Base-by-base conservation (phyloP, 2,888 invertebrate species). In the Acleris holmiana region DNA sequence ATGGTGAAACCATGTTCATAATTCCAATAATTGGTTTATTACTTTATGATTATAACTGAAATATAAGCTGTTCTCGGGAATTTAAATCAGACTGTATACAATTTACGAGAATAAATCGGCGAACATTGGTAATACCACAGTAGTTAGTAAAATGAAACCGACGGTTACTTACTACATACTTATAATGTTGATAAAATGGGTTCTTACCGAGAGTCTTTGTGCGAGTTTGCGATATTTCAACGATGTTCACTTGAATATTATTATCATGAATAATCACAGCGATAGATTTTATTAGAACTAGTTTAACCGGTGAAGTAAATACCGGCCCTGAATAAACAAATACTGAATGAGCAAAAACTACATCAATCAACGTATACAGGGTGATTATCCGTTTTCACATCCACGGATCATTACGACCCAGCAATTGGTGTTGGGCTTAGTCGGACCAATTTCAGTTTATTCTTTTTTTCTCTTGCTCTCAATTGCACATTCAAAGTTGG, bases 401-500 rank as follows among this genome's bases (percentile, higher is more conserved):
- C 46, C 59, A 65, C 59, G 60, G 60, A 50, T 65, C 65, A 65
- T 65, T 65, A 65, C 48, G 55, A 55, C 10, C 60, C 29, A 48
- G 50, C 64, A 65, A 60, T 65, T 65, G 59, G 54, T 64, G 64
- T 60, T 23, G 44, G 55, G 59, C 44, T 60, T 46, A 55, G 55
- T 18, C 60, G 59, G 49, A 35, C 29, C 63, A 64, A 68, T 69
- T 67, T 66, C 61, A 65, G 67, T 68, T 69, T 69, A 68, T 67
- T 44, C 48, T 49, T 55, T 62, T 71, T 73, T 68, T 57, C 48
- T 68, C 54, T 67, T 54, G 44, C 60, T 51, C 44, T 47, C 62
- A 58, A 63, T 62, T 57, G 59, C 61, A 67, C 58, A 56, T 69
- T 68, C 61, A 29, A 71, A 69, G 69, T 71, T 66, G 56, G 63